These are phyloP conservation scores for Palythoa heliodiscus DNA, from an alignment of 92 coral and sea anemone species.

Conservation along the genomic window DNA sequence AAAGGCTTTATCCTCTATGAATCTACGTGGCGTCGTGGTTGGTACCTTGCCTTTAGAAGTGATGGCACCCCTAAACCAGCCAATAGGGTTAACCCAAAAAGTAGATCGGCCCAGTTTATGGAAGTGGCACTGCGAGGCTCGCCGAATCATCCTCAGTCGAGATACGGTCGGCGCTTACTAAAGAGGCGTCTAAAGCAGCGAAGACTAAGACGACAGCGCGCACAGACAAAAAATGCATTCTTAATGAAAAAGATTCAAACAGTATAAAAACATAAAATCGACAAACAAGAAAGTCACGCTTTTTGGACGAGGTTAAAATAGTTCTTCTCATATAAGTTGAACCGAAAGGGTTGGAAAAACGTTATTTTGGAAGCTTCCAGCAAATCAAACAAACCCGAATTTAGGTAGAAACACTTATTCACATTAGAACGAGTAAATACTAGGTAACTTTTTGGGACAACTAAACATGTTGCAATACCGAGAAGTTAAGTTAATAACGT, in stretches of 20 bases:
- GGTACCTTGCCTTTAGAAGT: slow-evolving; percentile 27
- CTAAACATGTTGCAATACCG: too few relatives aligned
- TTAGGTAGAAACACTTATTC: too few relatives aligned
- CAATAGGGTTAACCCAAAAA: neutral
- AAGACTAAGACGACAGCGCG: neutral
- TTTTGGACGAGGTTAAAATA: neutral
- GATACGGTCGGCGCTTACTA: slow-evolving; percentile 11
- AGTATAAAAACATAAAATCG: neutral
- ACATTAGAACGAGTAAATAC: too few relatives aligned
- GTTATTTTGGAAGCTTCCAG: too few relatives aligned
- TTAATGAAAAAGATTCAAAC: neutral
- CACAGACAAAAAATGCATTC: neutral
- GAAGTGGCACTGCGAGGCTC: neutral
- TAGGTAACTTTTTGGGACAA: too few relatives aligned
- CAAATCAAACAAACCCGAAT: too few relatives aligned
- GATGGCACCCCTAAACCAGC: slow-evolving; percentile 37
- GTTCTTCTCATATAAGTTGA: neutral
- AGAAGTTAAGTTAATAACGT: too few relatives aligned
- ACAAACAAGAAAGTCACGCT: neutral
- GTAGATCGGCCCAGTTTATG: slow-evolving; percentile 25
- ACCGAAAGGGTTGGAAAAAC: too few relatives aligned
- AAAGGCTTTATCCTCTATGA: slow-evolving; percentile 17
- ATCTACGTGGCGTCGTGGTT: neutral
- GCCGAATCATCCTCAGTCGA: neutral
- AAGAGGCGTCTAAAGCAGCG: neutral